Base-by-base conservation (phyloP, 1,140 invertebrate species). In the Formica selysi region DNA sequence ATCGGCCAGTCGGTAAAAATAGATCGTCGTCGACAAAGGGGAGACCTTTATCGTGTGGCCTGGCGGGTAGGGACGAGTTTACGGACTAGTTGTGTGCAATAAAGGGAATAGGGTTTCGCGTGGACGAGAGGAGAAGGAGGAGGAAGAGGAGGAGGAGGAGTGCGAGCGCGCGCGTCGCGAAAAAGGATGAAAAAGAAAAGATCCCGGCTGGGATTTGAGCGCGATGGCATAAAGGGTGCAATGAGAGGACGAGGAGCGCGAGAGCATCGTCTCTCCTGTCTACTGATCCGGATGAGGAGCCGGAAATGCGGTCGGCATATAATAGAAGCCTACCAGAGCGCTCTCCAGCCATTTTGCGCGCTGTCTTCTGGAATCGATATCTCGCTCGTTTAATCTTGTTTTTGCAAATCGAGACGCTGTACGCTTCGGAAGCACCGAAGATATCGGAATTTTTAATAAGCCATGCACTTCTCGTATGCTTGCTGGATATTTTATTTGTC, bases 1-100 rank as follows among this genome's bases (percentile, higher is more conserved):
- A 89, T 89, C 88, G 76, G 71, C 65, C 68, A 87, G 57, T 57
- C 68, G 70, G 88, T 89, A 89, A 89, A 89, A 89, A 89, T 89
- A 86, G 88, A 89, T 89, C 83, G 83, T 86, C 87, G 79, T 86
- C 85, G 85, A 78, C 87, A 89, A 89, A 89, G 87, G 87, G 87
- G 88, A 89, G 78, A 86, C 87, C 76, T 89, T 89, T 89, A 89
- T 89, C 88, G 88, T 81, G 88, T 81, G 88, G 29, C 79, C 64
- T 86, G 65, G 64, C 65, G 88, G 10, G 86, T 89, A 89, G 87
- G 76, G 65, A 83, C 85, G 87, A 89, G 84, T 89, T 89, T 89
- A 86, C 85, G 84, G 87, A 89, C 88, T 89, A 61, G 87, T 89
- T 83, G 87, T 89, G 87, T 86, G 88, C 88, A 86, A 89, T 89